These are phyloP conservation scores for Syrphus vitripennis DNA, from an alignment of 2,888 invertebrate genomes.

Conservation along the genomic window DNA sequence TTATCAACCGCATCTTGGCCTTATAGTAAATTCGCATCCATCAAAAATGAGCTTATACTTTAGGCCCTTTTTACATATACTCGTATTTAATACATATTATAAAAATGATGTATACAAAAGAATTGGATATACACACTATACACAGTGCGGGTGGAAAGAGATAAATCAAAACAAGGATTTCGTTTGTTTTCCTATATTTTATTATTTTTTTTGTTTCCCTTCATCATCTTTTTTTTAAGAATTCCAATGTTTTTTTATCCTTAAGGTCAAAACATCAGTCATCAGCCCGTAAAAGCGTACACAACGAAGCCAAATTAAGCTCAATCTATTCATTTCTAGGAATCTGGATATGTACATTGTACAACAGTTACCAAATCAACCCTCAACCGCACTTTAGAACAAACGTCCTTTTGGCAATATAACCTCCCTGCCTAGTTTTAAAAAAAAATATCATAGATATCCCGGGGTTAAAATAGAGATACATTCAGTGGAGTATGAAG, in stretches of 20 bases:
- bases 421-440: neutral
- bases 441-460: conserved; percentile 10
- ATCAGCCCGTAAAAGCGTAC: conserved; percentile 32
- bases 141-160: conserved; percentile 37
- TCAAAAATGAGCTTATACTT: conserved; percentile 66
- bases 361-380: conserved; percentile 15
- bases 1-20: conserved; percentile 52
- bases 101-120: conserved; percentile 25
- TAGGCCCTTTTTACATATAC: conserved; percentile 40
- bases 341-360: neutral
- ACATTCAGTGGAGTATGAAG: neutral
- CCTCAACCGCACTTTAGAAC: conserved; percentile 24
- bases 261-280: conserved; percentile 59
- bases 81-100: conserved; percentile 20
- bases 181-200: conserved; percentile 25
- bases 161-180: conserved; percentile 54
- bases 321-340: conserved; percentile 25
- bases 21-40: conserved; percentile 65
- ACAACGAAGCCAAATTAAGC: conserved; percentile 28
- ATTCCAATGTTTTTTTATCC: conserved; percentile 14
- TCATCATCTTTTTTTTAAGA: conserved; percentile 11
- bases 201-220: conserved; percentile 13
- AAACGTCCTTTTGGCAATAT: conserved; percentile 1
- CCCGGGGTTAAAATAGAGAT: neutral
- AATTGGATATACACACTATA: conserved; percentile 51